These are phyloP conservation scores for Rhinophrynus dorsalis DNA, from an alignment of 2,797 vertebrate genomes.

Conservation along the genomic window DNA sequence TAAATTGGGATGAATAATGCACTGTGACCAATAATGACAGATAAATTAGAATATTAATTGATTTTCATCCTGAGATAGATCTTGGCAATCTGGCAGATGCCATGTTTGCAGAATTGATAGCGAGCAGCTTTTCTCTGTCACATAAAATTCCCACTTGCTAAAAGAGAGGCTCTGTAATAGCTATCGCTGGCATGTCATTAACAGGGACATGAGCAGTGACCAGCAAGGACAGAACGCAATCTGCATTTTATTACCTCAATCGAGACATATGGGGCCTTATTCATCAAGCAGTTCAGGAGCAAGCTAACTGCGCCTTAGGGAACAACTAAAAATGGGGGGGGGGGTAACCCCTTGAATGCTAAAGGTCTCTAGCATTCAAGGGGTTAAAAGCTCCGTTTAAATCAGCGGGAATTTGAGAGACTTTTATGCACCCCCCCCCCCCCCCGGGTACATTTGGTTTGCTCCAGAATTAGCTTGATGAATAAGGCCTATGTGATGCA, in stretches of 20 bases:
- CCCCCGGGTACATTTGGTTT: no score
- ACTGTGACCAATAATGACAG: constrained; percentile 58
- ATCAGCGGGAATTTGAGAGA: no score
- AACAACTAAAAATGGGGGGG: no score
- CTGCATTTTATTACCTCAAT: constrained; percentile 55
- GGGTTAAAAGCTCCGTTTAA: no score
- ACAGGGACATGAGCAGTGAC: constrained; percentile 53
- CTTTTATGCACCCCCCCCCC: no score
- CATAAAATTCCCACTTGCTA: constrained; percentile 64
- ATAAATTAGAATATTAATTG: constrained; percentile 68
- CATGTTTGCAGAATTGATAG: constrained; percentile 66
- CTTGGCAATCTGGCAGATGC: constrained; percentile 61
- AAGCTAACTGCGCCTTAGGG: no score
- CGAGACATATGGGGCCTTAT: constrained; percentile 5
- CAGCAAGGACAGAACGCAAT: constrained; percentile 51
- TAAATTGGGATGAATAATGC: constrained; percentile 54
- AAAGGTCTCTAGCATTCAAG: no score
- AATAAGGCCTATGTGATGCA: not conserved
- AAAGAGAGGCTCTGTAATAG: constrained; percentile 55
- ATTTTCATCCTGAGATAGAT: constrained; percentile 61
- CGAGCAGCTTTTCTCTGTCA: constrained; percentile 66
- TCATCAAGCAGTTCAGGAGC: no score
- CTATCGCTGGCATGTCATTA: constrained; percentile 59
- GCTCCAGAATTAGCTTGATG: no score
- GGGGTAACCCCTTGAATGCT: no score